Conservation (phyloP, 2,113 vertebrate genomes). For the Odocoileus hemionus region DNA sequence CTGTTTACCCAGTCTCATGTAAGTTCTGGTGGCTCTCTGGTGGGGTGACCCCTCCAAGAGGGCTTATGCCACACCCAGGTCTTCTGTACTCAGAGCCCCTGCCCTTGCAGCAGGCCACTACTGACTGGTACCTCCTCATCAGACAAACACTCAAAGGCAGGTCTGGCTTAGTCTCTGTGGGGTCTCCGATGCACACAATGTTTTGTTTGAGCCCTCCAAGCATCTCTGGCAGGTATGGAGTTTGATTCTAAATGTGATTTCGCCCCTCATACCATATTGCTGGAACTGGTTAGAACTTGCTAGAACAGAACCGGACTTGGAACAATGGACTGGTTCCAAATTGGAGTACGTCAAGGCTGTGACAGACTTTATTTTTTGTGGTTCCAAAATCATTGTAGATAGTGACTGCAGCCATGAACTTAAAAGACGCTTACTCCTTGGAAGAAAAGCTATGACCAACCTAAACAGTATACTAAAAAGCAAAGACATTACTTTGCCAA, state of each 20-base stretch:
- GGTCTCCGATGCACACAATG: rapidly evolving
- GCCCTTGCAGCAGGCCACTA: background rate
- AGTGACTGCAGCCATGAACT: background rate
- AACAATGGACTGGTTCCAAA: background rate
- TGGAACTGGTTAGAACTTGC: background rate
- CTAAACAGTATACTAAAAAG: background rate
- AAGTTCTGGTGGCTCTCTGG: background rate
- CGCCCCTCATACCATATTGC: background rate
- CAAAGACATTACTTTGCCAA: background rate
- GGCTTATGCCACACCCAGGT: background rate
- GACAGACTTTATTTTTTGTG: background rate
- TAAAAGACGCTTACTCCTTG: background rate
- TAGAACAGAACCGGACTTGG: background rate
- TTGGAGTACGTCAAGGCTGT: background rate
- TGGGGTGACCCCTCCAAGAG: background rate
- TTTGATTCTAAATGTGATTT: background rate
- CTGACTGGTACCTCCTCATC: background rate
- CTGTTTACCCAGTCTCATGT: background rate
- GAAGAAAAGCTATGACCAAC: background rate
- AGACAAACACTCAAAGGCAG: background rate
- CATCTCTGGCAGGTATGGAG: background rate
- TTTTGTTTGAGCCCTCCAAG: background rate
- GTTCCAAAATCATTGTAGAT: background rate
- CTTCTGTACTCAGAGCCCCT: background rate
- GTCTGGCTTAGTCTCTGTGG: background rate